Conservation (phyloP, 1,140 invertebrate species). For the Drosophila auraria region DNA sequence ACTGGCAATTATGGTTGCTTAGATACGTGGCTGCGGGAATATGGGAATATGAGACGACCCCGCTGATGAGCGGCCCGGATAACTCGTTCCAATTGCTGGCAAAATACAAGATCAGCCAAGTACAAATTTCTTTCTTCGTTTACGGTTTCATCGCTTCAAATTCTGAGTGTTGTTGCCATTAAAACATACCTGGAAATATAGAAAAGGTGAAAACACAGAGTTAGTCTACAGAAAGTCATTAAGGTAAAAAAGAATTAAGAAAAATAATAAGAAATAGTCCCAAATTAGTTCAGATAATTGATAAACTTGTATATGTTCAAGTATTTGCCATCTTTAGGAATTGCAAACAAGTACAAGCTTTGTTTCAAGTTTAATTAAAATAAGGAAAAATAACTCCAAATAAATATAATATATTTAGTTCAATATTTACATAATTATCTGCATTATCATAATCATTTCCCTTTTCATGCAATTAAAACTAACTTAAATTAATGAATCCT, state of each 20-base stretch:
- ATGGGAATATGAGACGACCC: slow-evolving; percentile 29
- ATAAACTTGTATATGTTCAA: no score
- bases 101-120: slow-evolving; percentile 10
- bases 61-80: slow-evolving; percentile 21
- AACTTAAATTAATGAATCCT: no score
- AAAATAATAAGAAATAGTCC: neutral
- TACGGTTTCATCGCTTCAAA: slow-evolving; percentile 16
- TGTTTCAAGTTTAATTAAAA: no score
- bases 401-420: no score
- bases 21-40: slow-evolving; percentile 60
- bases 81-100: slow-evolving; percentile 5
- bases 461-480: neutral
- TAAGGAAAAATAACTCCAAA: no score
- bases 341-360: no score
- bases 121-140: slow-evolving; percentile 12
- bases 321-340: no score
- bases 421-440: neutral
- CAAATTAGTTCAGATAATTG: no score
- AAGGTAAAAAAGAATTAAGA: neutral
- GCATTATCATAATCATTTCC: no score
- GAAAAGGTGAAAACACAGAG: neutral
- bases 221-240: neutral
- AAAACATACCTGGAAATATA: slow-evolving; percentile 37
- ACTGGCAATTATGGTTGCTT: slow-evolving; percentile 73
- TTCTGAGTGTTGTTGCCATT: neutral